Evolutionary conservation across 2,113 vertebrate genomes (phyloP), one percentile per base, ranked within the genome.

Genomic region (Rana temporaria): DNA sequence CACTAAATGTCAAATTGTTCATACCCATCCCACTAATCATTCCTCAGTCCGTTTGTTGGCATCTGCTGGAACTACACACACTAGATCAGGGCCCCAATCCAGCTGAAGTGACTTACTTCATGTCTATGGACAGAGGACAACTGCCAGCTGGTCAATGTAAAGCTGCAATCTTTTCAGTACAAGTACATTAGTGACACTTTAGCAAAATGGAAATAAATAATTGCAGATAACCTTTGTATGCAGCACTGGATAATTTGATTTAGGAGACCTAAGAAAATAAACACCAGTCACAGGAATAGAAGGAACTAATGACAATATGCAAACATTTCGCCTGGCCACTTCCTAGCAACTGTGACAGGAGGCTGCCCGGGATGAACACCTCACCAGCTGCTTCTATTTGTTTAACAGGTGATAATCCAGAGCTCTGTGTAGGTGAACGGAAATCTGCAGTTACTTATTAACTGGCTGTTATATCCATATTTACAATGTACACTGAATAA

Each of bases 281-380:
- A 30, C 70, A 17, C 9, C 8, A 12, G 48, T 6, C 12, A 59
- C 30, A 20, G 4, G 26, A 42, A 24, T 66, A 82, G 30, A 48
- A 8, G 81, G 63, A 82, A 82, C 60, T 20, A 68, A n/a, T 56
- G 68, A 82, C 62, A 1, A 56, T 67, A 67, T 53, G 62, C 78
- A 80, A 80, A 80, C 55, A 81, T 24, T 65, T 65, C 4, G n/a
- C 19, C 59, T 65, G 79, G 19, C 48, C 62, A 75, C 71, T 57
- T 68, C 81, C 81, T 76, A 82, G 72, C 64, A 82, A 82, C 81
- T 30, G 19, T 67, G 62, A 75, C 71, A 34, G 55, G 55, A 8
- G 20, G 52, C 71, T 26, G 79, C 8, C 48, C 24, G 19, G 6
- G 30, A 18, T 30, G 63, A 57, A 52, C 59, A 63, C 30, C 11